Conservation (phyloP, 2,888 invertebrate genomes). For the Cyclophora albipunctata region DNA sequence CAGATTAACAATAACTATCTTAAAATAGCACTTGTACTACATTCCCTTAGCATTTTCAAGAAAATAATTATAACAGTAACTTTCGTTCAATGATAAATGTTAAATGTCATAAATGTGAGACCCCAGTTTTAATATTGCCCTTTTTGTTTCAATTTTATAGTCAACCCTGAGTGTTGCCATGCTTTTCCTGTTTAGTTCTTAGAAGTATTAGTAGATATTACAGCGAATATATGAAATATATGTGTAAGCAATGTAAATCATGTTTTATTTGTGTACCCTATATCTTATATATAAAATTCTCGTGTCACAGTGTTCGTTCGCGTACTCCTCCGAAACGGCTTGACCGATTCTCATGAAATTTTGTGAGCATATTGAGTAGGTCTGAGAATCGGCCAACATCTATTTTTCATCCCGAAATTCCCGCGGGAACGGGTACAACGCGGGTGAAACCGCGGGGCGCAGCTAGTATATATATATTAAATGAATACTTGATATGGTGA, state of each 20-base stretch:
- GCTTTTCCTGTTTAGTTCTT: conserved; percentile 41
- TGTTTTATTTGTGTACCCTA: conserved; percentile 9
- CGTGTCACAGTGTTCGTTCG: too few relatives aligned
- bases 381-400: too few relatives aligned
- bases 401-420: too few relatives aligned
- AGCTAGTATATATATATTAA: too few relatives aligned
- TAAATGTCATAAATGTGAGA: neutral
- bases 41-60: conserved; percentile 20
- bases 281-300: too few relatives aligned
- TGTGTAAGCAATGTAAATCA: conserved; percentile 38
- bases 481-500: too few relatives aligned
- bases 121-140: conserved; percentile 2
- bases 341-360: too few relatives aligned
- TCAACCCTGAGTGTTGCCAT: conserved; percentile 26
- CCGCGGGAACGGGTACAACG: too few relatives aligned
- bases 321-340: too few relatives aligned
- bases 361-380: too few relatives aligned
- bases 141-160: conserved; percentile 7
- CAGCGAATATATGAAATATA: conserved; percentile 44
- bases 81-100: neutral
- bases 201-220: conserved; percentile 37
- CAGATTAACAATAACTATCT: conserved; percentile 7
- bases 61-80: neutral
- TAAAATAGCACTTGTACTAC: conserved; percentile 20
- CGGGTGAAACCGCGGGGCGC: too few relatives aligned